Percentiles rank a stretch among this genome's conserved stretches.
Conservation (phyloP, 35 echinoderm and acorn worm species). For the Patiria miniata region DNA sequence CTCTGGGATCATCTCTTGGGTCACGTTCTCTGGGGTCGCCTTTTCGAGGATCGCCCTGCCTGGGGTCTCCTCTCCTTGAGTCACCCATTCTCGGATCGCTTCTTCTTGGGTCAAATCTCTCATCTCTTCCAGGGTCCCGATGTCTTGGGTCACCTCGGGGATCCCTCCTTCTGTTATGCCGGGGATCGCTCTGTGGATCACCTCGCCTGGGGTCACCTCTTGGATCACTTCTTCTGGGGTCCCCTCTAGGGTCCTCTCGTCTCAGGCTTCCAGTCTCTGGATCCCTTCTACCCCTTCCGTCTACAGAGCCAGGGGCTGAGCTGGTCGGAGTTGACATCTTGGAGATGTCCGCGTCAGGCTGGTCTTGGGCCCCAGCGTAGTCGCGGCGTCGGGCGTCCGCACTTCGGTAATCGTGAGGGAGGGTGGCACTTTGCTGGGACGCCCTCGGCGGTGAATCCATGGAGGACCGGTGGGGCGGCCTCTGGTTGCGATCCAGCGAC, state of each 20-base stretch:
- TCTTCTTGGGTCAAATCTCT: neutral
- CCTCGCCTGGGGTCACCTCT: neutral
- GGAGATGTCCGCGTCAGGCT: neutral
- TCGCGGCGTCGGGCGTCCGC: too few species aligned
- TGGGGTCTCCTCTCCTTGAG: neutral
- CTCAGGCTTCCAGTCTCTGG: neutral
- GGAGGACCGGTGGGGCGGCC: neutral
- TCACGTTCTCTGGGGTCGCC: neutral
- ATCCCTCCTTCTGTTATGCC: neutral
- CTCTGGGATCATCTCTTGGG: neutral
- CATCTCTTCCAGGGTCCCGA: too few species aligned
- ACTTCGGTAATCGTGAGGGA: neutral
- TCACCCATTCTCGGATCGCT: neutral
- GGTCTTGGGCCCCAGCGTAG: neutral
- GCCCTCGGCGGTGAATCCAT: neutral
- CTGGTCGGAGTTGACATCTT: neutral
- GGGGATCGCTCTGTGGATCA: neutral
- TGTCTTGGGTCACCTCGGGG: neutral
- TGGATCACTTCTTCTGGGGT: slow-evolving; percentile 1
- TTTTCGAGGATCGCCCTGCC: neutral
- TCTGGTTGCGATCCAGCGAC: neutral
- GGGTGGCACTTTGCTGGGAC: neutral
- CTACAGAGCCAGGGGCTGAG: neutral
- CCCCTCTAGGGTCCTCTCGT: neutral
- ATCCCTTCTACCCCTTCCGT: neutral